These are phyloP conservation scores for Cacatua alba DNA, from an alignment of 2,113 vertebrate genomes.

Conservation along the genomic window DNA sequence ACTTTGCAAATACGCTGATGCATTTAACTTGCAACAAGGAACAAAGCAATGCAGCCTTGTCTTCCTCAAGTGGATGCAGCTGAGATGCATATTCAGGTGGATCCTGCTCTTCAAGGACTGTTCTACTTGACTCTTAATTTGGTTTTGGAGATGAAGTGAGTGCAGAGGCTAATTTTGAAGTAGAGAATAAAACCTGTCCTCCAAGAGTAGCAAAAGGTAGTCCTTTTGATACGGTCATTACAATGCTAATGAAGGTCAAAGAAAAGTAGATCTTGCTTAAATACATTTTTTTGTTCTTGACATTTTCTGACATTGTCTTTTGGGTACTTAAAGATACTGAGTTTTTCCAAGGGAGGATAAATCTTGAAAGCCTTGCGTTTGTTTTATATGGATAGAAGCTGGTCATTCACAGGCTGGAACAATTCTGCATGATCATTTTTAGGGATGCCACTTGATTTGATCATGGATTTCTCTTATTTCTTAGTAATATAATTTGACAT, in stretches of 20 bases:
- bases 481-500: background rate
- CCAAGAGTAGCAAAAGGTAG: background rate
- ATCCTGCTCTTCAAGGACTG: background rate
- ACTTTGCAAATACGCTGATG: background rate
- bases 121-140: background rate
- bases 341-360: background rate
- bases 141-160: background rate
- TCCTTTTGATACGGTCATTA: background rate
- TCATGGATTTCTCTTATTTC: background rate
- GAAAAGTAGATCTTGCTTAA: background rate
- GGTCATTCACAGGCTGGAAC: background rate
- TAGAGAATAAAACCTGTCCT: background rate
- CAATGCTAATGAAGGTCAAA: background rate
- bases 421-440: background rate
- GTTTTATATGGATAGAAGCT: background rate
- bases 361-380: background rate
- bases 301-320: background rate
- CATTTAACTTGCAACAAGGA: background rate
- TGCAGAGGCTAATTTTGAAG: background rate
- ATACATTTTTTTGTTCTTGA: background rate
- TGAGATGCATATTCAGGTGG: background rate
- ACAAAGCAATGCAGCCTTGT: background rate
- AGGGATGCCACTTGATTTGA: background rate
- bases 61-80: background rate
- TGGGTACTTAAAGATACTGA: background rate